A percentile compares a stretch with the other conserved stretches of the same genome.
phyloP scores from a whole-genome alignment of 1,140 invertebrate genomes.

The Pachyrhynchus sulphureomaculatus region DNA sequence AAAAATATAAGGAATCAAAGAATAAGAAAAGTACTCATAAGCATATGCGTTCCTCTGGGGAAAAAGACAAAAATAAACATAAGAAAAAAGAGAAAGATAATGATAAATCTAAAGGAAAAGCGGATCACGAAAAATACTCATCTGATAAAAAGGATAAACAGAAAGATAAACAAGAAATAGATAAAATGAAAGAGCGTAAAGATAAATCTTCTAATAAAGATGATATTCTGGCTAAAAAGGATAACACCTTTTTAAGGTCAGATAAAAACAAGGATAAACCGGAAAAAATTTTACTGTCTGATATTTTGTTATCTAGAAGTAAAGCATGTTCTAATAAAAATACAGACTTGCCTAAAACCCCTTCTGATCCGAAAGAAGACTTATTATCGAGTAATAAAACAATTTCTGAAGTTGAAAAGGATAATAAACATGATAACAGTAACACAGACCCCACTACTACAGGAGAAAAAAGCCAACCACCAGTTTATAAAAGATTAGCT shows the following conservation, averaged over 20 bases:
- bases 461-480: neutral
- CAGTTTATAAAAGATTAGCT: constrained; percentile 39
- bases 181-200: too few species aligned
- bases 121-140: neutral
- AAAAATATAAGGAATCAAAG: constrained; percentile 13
- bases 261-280: constrained; percentile 12
- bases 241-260: too few species aligned
- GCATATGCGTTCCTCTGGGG: neutral
- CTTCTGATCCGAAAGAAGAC: too few species aligned
- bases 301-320: too few species aligned
- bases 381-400: constrained; percentile 26
- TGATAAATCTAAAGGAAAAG: constrained; percentile 29
- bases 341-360: too few species aligned
- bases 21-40: constrained; percentile 3
- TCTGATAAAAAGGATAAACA: too few species aligned
- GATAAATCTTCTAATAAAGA: constrained; percentile 25
- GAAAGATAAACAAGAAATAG: too few species aligned
- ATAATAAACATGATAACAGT: constrained; percentile 36
- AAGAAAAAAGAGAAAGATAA: constrained; percentile 19
- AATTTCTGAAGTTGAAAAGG: constrained; percentile 41
- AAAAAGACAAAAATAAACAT: constrained; percentile 15
- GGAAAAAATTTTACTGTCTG: constrained; percentile 1
- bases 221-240: constrained; percentile 16
- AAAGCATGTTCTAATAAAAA: too few species aligned
- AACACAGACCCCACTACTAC: neutral